Evolutionary conservation across 2,797 vertebrate species (phyloP), one percentile per base, ranked within the genome.

Genomic region (Poecilia velifera): DNA sequence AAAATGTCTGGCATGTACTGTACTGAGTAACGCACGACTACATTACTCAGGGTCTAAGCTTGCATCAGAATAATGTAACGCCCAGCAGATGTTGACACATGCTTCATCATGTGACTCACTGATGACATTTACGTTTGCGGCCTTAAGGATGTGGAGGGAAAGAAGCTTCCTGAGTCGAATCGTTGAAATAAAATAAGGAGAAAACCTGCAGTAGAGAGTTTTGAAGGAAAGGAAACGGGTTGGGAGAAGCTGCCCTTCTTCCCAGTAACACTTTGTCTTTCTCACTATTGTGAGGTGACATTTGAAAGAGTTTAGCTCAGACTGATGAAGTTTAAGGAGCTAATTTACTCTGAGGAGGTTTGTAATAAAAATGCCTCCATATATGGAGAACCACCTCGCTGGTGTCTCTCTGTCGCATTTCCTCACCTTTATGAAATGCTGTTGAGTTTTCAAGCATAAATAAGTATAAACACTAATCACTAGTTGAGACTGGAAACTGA

Each of bases 161-260:
- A 45, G n/a, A n/a, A 46, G 43, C 41, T 72, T 72, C 68, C 68
- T 28, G 68, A 72, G 43, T n/a, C 25, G 25, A 71, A 25, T 71
- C 68, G n/a, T 3, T 46, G 68, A 72, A 46, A 28, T 28, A 72
- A 28, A 71, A 16, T 14, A 0, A 43, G 25, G 68, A 46, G 41
- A 71, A 71, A 14, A 71, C 3, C n/a, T 46, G 28, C 22, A 45
- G 43, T 8, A 28, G 43, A 71, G n/a, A 71, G 43, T 45, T 72
- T 72, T 46, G 45, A 46, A n/a, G 22, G 14, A 18, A 28, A 28
- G 45, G 43, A n/a, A 41, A 68, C 36, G 41, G 64, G 10, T 41
- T 68, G 36, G 20, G 14, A 71, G 41, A 45, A 45, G 41, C 25
- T 45, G 25, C 13, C 5, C 41, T 45, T 7, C 41, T 45, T 7